A percentile compares a stretch with the other conserved stretches of the same genome.
These are phyloP conservation scores for Prinia subflava DNA, from an alignment of 2,113 vertebrate genomes.

Conservation along the genomic window DNA sequence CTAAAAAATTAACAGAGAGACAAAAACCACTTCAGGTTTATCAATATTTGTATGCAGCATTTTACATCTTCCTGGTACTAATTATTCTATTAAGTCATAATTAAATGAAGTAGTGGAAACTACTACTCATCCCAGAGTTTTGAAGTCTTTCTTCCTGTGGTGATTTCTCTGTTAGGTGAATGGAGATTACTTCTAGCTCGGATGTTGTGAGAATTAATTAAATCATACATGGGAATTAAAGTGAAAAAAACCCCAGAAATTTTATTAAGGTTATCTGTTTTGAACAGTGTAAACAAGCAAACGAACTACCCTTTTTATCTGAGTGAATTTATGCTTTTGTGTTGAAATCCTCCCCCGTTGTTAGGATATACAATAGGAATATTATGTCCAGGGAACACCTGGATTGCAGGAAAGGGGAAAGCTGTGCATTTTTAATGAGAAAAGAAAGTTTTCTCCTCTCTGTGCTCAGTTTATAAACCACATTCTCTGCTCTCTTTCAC, in stretches of 20 bases:
- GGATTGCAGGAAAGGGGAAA: not conserved
- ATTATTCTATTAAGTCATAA: not conserved
- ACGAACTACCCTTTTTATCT: not conserved
- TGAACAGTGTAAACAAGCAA: not conserved
- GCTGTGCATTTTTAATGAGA: not conserved
- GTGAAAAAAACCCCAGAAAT: not conserved
- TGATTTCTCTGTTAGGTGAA: not conserved
- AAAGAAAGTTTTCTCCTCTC: not conserved
- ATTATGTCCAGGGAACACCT: not conserved
- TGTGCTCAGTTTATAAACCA: not conserved
- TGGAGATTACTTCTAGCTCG: not conserved
- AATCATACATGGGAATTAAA: not conserved
- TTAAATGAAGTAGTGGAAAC: not conserved
- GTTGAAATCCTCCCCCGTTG: not conserved
- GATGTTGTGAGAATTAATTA: not conserved
- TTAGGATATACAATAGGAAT: not conserved
- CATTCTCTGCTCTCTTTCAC: not conserved
- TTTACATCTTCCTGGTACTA: not conserved
- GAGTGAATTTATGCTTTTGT: not conserved
- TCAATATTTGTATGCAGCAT: not conserved
- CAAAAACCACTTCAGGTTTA: not conserved
- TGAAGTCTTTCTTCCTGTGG: not conserved
- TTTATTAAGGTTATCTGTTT: not conserved
- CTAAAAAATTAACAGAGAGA: not conserved
- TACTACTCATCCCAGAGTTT: not conserved